Base-by-base conservation (phyloP, 2,888 invertebrate genomes). In the Colostygia pectinataria region DNA sequence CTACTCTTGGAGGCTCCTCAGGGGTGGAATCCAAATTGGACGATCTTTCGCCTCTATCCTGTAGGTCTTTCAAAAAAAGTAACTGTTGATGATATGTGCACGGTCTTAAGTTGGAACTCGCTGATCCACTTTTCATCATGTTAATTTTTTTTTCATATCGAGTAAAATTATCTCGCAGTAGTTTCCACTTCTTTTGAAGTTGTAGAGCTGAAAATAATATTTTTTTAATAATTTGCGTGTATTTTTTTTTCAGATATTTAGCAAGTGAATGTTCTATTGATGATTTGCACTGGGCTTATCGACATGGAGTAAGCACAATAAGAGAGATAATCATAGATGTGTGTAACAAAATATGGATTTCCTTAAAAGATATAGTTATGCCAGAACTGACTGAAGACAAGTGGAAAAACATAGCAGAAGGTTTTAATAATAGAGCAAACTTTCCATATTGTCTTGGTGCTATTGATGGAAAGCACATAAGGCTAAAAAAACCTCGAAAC, bases 391-490 rank as follows among this genome's bases (percentile, higher is more conserved):
- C 31, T 31, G 31, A 31, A 31, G 31, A 31, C n/a, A 31, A 31
- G n/a, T 31, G 31, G 14, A 31, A 31, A 31, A 8, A 31, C 31
- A 31, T 31, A 13, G n/a, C n/a, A 31, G n/a, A 31, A 8, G 14
- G 31, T 31, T 31, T 31, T 29, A 32, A 32, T 20, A 41, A 28
- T 24, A 23, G 14, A 31, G 41, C 25, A 2, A 36, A 27, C n/a
- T 42, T 42, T 42, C 41, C 41, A 14, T n/a, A 42, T 24, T 42
- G 33, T 9, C 27, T 55, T 49, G 61, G 55, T 13, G 64, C 66
- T 20, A 44, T 63, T 34, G 66, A 61, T 46, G 61, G 63, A 40
- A 65, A 66, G 53, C 65, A 62, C 44, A 62, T 55, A 33, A 45
- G 57, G 48, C 54, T 60, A 42, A 45, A 48, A 48, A 39, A 56